Base-by-base conservation (phyloP, 2,113 vertebrate genomes). In the Bubo scandiacus region DNA sequence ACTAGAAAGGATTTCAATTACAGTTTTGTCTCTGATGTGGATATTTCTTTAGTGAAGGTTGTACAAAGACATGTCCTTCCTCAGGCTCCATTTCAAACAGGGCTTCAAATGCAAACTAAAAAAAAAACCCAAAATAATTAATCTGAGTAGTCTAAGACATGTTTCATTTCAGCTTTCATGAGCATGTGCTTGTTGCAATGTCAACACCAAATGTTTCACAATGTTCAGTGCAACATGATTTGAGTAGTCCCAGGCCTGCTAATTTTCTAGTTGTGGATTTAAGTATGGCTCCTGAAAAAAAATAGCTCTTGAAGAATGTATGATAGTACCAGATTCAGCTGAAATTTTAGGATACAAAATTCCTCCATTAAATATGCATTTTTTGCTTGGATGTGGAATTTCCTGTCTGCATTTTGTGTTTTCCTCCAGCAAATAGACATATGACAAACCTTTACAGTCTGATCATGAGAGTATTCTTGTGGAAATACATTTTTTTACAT, bases 11-110 rank as follows among this genome's bases (percentile, higher is more conserved):
- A 90, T 51, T 61, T 96, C 63, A 94, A 88, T 93, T 94, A 94
- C 90, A 66, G 5, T 93, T 94, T 94, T 92, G 67, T 79, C 85
- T 97, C 80, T 95, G 96, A 92, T 93, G 77, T 95, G 90, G 80
- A 86, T 96, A 83, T 94, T 95, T 92, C 86, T 83, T 73, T 59
- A 84, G 59, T 84, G 90, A 90, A 92, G 80, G 84, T 49, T 96
- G 65, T 74, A 88, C 67, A 95, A 93, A 96, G 90, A 81, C 79
- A 45, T 47, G 7, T 82, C 74, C 66, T 93, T 88, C 63, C 82
- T 90, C 30, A 14, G 68, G 75, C n/a, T 86, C 47, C 20, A 36
- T 92, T 96, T 95, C 75, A 95, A 93, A 80, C 16, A 81, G n/a
- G 12, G 8, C 30, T 90, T 92, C 86, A 88, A 92, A 86, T 63